These are phyloP conservation scores for Pelagia noctiluca DNA, from an alignment of 30 jellyfish, hydroid and myxozoan genomes.

Conservation along the genomic window DNA sequence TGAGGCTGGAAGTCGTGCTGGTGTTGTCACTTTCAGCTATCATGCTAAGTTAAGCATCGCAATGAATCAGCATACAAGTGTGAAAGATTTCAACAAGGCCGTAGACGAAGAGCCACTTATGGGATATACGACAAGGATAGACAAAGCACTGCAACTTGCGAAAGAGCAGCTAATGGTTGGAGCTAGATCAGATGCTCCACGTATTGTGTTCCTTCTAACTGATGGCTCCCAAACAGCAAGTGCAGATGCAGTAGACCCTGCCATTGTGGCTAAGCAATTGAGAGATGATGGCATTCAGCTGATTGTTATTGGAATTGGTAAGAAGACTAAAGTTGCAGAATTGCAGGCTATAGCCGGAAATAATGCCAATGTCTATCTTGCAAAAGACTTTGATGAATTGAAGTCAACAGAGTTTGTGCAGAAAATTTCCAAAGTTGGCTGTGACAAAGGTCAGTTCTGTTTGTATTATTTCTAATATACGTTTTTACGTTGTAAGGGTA, in stretches of 20 bases:
- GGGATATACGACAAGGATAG: conserved; percentile 93
- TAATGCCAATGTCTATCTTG: conserved; percentile 50
- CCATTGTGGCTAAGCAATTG: conserved; percentile 60
- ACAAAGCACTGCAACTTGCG: conserved; percentile 88
- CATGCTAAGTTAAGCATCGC: conserved; percentile 85
- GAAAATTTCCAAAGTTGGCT: conserved; percentile 36
- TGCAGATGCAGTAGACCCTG: conserved; percentile 86
- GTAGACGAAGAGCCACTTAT: conserved; percentile 83
- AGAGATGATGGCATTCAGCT: conserved; percentile 63
- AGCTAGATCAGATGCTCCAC: conserved; percentile 83
- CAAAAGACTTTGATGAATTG: conserved; percentile 71
- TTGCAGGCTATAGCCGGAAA: conserved; percentile 77
- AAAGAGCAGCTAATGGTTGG: conserved; percentile 75
- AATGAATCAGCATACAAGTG: conserved; percentile 54
- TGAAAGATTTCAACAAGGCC: conserved; percentile 77
- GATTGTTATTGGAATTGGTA: conserved; percentile 86
- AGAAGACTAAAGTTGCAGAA: conserved; percentile 68
- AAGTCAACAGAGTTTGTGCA: conserved; percentile 57
- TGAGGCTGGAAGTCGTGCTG: conserved; percentile 82
- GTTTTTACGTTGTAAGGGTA: no score
- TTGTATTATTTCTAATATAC: no score
- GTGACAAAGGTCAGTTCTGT: conserved; percentile 65
- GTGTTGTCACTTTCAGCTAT: conserved; percentile 88
- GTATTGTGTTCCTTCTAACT: conserved; percentile 74
- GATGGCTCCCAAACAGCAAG: conserved; percentile 92